Conservation (phyloP, 2,113 vertebrate species). For the Mus spicilegus region DNA sequence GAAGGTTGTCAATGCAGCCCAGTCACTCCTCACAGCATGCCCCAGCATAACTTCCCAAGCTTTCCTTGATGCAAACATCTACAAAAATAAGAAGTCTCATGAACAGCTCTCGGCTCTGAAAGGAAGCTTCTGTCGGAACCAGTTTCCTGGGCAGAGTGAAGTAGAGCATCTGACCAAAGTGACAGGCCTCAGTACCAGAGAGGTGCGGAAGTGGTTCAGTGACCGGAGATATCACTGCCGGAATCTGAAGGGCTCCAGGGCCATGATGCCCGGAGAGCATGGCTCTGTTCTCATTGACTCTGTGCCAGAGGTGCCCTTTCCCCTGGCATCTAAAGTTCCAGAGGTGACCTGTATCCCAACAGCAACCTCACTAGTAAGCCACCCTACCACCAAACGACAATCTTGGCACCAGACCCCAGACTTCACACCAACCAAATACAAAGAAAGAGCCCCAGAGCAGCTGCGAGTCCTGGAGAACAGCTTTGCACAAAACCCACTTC, state of each 20-base stretch:
- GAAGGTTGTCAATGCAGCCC: slow-evolving; percentile 88
- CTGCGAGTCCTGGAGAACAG: slow-evolving; percentile 95
- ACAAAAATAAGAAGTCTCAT: slow-evolving; percentile 97
- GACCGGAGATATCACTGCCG: slow-evolving; percentile 97
- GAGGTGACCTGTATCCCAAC: slow-evolving; percentile 83
- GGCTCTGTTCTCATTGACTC: slow-evolving; percentile 79
- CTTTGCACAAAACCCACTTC: slow-evolving; percentile 91
- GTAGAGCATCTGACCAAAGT: slow-evolving; percentile 94
- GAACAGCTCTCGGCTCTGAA: slow-evolving; percentile 95
- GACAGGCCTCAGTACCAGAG: slow-evolving; percentile 94
- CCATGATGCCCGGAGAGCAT: slow-evolving; percentile 78
- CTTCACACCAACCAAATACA: slow-evolving; percentile 96
- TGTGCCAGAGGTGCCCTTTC: slow-evolving; percentile 86
- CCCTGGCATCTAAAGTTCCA: slow-evolving; percentile 72
- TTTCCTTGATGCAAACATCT: slow-evolving; percentile 92
- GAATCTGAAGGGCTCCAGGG: slow-evolving; percentile 91
- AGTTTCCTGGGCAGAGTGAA: slow-evolving; percentile 96
- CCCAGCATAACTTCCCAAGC: slow-evolving; percentile 87
- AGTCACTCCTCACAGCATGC: slow-evolving; percentile 85
- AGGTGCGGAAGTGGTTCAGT: slow-evolving; percentile 99
- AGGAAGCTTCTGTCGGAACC: slow-evolving; percentile 93
- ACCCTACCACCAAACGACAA: slow-evolving; percentile 88
- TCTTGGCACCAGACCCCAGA: slow-evolving; percentile 93
- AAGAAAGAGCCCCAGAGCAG: slow-evolving; percentile 96
- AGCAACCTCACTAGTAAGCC: slow-evolving; percentile 66